These are phyloP conservation scores for Rutpela maculata DNA, from an alignment of 2,888 invertebrate genomes.

Conservation along the genomic window DNA sequence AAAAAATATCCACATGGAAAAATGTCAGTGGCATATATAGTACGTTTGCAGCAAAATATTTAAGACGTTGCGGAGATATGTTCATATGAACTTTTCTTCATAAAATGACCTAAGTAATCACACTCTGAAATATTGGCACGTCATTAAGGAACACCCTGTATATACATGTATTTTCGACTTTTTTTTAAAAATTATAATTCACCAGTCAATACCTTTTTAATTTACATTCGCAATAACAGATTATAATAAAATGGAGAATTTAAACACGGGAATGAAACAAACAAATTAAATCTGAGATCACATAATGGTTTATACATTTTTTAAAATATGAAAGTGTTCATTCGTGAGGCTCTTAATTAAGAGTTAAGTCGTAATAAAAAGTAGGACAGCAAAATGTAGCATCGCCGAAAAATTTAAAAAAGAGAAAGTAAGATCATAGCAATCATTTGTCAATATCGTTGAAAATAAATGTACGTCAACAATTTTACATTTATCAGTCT, in stretches of 20 bases:
- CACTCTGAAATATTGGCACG: no score
- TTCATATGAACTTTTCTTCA: no score
- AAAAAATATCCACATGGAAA: no score
- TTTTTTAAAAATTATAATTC: no score
- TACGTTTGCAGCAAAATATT: no score
- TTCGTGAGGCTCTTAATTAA: constrained; percentile 16
- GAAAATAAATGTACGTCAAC: background rate
- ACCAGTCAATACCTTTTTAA: no score
- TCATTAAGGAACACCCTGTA: no score
- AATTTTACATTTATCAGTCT: background rate
- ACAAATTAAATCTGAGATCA: background rate
- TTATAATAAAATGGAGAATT: background rate
- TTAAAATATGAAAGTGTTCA: constrained; percentile 24
- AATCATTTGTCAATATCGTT: constrained; percentile 15
- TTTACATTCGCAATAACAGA: no score
- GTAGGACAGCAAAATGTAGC: constrained; percentile 19
- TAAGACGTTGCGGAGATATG: no score
- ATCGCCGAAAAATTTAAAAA: constrained; percentile 18
- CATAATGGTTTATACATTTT: constrained; percentile 14
- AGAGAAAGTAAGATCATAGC: constrained; percentile 26
- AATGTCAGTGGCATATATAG: no score
- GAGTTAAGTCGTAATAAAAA: background rate
- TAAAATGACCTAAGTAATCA: no score
- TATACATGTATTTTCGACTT: no score
- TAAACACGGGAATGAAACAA: background rate